phyloP scores from a whole-genome alignment of 2,888 invertebrate genomes.

The Lydus trimaculatus region DNA sequence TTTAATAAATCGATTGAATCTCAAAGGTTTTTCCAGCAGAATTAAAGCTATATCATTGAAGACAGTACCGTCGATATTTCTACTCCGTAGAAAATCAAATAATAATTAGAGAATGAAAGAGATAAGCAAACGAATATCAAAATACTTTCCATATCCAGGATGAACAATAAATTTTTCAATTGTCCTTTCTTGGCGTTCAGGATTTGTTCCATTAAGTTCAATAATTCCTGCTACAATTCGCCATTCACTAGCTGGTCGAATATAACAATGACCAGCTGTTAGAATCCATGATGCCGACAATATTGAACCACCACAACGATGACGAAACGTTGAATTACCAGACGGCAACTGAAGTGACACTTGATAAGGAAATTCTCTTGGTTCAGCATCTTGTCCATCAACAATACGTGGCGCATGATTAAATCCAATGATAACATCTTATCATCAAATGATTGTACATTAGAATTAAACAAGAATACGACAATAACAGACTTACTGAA shows the following conservation, averaged over 20 bases:
- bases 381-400: no score
- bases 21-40: slow-evolving; percentile 48
- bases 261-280: slow-evolving; percentile 60
- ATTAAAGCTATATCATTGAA: slow-evolving; percentile 64
- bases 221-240: slow-evolving; percentile 46
- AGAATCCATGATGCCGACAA: slow-evolving; percentile 50
- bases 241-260: slow-evolving; percentile 43
- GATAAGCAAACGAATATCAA: slow-evolving; percentile 29
- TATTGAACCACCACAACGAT: slow-evolving; percentile 61
- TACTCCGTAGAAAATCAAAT: no score
- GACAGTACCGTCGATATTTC: no score
- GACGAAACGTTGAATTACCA: slow-evolving; percentile 47
- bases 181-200: slow-evolving; percentile 35
- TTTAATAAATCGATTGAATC: no score
- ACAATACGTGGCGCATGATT: no score
- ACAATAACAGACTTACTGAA: no score
- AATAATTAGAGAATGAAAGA: slow-evolving; percentile 7
- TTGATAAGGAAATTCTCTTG: no score
- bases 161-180: slow-evolving; percentile 37
- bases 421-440: no score
- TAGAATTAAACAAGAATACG: no score
- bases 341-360: slow-evolving; percentile 44
- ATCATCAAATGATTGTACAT: no score
- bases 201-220: slow-evolving; percentile 34
- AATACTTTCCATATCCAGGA: slow-evolving; percentile 40